Evolutionary conservation across 1,140 invertebrate genomes (phyloP), one percentile per base, ranked within the genome.

Genomic region (Drosophila azteca): DNA sequence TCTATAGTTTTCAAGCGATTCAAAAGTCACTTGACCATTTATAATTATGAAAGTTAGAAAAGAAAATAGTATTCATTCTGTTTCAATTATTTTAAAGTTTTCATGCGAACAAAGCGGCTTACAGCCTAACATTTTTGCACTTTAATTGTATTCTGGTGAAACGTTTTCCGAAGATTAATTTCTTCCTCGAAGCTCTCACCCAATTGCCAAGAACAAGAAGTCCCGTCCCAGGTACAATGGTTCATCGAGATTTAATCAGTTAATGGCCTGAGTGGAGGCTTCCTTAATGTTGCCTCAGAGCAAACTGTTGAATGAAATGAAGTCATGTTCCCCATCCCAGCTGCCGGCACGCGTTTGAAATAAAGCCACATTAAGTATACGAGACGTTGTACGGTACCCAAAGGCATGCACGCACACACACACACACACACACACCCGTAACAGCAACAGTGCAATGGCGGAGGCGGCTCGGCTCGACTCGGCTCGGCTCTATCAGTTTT

Each of bases 291-390:
- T 39, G 15, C 5, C 7, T n/a, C 8, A 55, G 63, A 43, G 66
- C 51, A 49, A 66, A 35, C 51, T 44, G 44, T 26, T 49, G 35
- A 57, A 43, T 49, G 3, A 17, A 57, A 43, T 43, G 6, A 17
- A 39, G 35, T 11, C 35, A 13, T 39, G 11, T 13, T 39, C 8
- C 31, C 51, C 35, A 11, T 20, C 13, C 39, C 66, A 44, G 57
- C n/a, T n/a, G 17, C n/a, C 54, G 78, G 74, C 77, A 85, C 81
- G 81, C 82, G 73, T 59, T 64, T 63, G 77, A 85, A 87, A 85
- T 85, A 87, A 87, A 81, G 72, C 49, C 82, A 45, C 66, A 85
- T 85, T 87, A 87, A 81, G 82, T 44, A 85, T 85, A 87, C 82
- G 82, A 87, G 82, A 85, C 83, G 79, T 87, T 82, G 82, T 76